Conservation (phyloP, 2,888 invertebrate species). For the Coecobrya sp. region DNA sequence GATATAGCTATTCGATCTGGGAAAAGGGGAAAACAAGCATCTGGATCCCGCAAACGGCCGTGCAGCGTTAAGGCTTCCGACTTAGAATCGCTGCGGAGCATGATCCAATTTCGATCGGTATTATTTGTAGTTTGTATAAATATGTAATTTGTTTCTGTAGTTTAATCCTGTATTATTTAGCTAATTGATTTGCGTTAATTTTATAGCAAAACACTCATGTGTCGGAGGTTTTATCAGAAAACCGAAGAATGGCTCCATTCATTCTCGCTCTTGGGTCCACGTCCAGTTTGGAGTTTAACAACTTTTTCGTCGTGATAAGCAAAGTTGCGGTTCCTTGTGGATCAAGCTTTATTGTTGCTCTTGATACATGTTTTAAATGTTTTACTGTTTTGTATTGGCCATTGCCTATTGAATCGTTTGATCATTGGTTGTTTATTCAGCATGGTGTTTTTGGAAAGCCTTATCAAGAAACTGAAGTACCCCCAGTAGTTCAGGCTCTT, state of each 20-base stretch:
- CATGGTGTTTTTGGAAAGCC: constrained; percentile 29
- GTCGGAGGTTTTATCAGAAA: constrained; percentile 32
- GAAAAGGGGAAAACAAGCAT: background rate
- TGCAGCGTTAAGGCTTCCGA: constrained; percentile 25
- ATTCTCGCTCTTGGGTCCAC: background rate
- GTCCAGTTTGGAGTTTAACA: background rate
- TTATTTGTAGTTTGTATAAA: background rate
- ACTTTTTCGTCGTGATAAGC: background rate
- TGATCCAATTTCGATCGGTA: constrained; percentile 15
- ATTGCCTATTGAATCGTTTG: constrained; percentile 17
- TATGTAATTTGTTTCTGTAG: too few species aligned
- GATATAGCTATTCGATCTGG: too few species aligned
- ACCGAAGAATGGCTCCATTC: background rate
- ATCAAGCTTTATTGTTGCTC: constrained; percentile 7
- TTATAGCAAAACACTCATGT: constrained; percentile 45
- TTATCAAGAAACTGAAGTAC: background rate
- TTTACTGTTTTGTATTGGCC: constrained; percentile 25
- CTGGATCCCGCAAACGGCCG: background rate
- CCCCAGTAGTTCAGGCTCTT: constrained; percentile 4
- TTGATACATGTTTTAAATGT: constrained; percentile 18
- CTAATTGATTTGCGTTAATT: background rate
- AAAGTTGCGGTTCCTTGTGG: constrained; percentile 33
- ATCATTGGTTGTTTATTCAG: constrained; percentile 47
- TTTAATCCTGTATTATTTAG: too few species aligned
- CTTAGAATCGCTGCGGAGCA: constrained; percentile 5